A percentile compares a stretch with the other conserved stretches of the same genome.
These are phyloP conservation scores for Pica pica DNA, from an alignment of 2,113 vertebrate genomes.

Conservation along the genomic window DNA sequence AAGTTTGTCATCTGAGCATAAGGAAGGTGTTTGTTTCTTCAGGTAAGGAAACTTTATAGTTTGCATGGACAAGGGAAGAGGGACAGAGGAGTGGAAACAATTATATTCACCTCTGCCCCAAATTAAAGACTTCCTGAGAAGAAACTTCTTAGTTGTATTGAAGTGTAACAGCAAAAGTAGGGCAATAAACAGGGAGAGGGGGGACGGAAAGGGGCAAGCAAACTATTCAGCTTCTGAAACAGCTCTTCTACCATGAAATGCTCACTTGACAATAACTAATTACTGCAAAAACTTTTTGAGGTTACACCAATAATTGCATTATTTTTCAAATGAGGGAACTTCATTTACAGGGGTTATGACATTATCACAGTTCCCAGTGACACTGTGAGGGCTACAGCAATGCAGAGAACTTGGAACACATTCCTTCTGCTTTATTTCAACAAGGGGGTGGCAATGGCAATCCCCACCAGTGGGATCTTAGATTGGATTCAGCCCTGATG, in stretches of 20 bases:
- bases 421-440: neutral
- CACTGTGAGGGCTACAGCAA: neutral
- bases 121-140: neutral
- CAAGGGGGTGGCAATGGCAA: neutral
- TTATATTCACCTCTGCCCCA: neutral
- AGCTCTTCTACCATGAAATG: neutral
- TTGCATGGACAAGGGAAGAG: neutral
- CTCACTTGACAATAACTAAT: neutral
- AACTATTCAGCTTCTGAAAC: neutral
- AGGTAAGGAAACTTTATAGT: neutral
- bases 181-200: neutral
- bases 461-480: rapidly evolving
- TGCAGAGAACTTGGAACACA: neutral
- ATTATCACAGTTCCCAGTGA: neutral
- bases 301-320: neutral
- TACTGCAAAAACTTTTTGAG: neutral
- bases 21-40: neutral
- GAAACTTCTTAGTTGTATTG: neutral
- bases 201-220: neutral
- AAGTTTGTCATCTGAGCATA: neutral
- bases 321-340: neutral
- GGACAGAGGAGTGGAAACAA: neutral
- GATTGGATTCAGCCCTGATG: neutral
- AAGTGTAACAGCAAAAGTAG: neutral
- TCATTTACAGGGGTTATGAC: neutral